Percentiles rank a stretch among this genome's conserved stretches.
These are phyloP conservation scores for Drosophila mulleri DNA, from an alignment of 2,888 invertebrate species.

Conservation along the genomic window DNA sequence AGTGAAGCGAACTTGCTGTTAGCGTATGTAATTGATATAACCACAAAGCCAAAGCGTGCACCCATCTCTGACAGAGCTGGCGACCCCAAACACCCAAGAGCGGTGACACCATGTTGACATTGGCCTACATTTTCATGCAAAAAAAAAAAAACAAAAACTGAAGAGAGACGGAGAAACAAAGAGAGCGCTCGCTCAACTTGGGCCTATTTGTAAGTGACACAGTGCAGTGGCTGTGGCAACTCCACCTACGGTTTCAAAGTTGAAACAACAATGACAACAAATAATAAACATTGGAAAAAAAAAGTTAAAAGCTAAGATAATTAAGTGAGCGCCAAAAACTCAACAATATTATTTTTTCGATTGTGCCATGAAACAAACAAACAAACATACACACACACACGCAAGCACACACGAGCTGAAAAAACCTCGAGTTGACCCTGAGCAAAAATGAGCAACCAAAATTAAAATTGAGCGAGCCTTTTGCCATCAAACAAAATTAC, in stretches of 20 bases:
- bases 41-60: constrained; percentile 21
- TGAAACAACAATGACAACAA: constrained; percentile 43
- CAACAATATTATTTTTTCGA: constrained; percentile 40
- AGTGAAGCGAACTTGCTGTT: constrained; percentile 41
- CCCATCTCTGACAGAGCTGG: constrained; percentile 54
- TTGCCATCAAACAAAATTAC: constrained; percentile 59
- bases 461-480: constrained; percentile 55
- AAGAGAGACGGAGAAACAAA: constrained; percentile 14
- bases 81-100: constrained; percentile 79
- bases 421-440: constrained; percentile 85
- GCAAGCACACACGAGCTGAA: constrained; percentile 49
- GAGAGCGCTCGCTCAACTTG: constrained; percentile 20
- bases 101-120: constrained; percentile 76
- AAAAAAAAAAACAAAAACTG: constrained; percentile 34
- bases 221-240: constrained; percentile 40
- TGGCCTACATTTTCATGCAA: constrained; percentile 81
- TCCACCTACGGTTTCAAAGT: constrained; percentile 62
- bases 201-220: constrained; percentile 38
- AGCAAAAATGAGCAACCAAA: constrained; percentile 72
- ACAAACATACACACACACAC: constrained; percentile 31
- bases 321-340: constrained; percentile 56
- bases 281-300: constrained; percentile 53
- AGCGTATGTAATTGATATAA: constrained; percentile 60
- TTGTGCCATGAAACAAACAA: constrained; percentile 66
- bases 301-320: constrained; percentile 48